These are phyloP conservation scores for Bovichtus diacanthus DNA, from an alignment of 2,797 vertebrate genomes.

Conservation along the genomic window DNA sequence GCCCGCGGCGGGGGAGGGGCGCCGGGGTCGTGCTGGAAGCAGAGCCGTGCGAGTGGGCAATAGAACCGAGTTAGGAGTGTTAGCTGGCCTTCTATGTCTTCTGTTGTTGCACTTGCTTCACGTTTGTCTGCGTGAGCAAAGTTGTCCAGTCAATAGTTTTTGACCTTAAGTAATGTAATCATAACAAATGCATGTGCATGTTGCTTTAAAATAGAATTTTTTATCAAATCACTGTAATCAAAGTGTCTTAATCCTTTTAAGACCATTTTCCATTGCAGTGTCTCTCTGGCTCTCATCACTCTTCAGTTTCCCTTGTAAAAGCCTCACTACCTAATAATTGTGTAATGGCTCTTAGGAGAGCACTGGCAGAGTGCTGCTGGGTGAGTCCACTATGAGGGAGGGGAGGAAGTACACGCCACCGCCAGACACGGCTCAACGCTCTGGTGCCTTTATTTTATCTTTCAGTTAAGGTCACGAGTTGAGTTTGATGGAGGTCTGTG, in stretches of 20 bases:
- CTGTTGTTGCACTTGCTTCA: too few relatives aligned
- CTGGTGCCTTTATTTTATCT: conserved; percentile 41
- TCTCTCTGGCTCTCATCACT: conserved; percentile 25
- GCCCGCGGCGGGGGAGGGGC: too few relatives aligned
- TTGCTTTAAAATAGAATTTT: neutral
- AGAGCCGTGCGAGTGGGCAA: too few relatives aligned
- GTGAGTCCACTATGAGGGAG: conserved; percentile 22
- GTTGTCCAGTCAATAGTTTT: too few relatives aligned
- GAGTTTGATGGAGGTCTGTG: conserved; percentile 18
- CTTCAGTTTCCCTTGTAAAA: conserved; percentile 36
- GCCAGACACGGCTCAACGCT: conserved; percentile 42
- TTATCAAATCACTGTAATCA: neutral
- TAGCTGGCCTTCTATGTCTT: too few relatives aligned
- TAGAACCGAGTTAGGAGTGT: too few relatives aligned
- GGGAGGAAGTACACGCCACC: conserved; percentile 16
- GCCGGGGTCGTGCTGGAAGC: too few relatives aligned
- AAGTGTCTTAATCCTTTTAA: conserved; percentile 21
- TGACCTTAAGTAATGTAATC: too few relatives aligned
- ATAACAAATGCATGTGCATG: too few relatives aligned
- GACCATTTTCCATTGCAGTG: conserved; percentile 35
- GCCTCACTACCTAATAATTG: conserved; percentile 29
- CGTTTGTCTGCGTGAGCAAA: too few relatives aligned
- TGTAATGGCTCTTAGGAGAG: conserved; percentile 44
- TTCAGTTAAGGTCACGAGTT: conserved; percentile 28
- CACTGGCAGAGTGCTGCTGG: conserved; percentile 36